Percentiles rank a stretch among this genome's conserved stretches.
Conservation (phyloP, 1,140 invertebrate genomes). For the Pseudomyrmex gracilis region DNA sequence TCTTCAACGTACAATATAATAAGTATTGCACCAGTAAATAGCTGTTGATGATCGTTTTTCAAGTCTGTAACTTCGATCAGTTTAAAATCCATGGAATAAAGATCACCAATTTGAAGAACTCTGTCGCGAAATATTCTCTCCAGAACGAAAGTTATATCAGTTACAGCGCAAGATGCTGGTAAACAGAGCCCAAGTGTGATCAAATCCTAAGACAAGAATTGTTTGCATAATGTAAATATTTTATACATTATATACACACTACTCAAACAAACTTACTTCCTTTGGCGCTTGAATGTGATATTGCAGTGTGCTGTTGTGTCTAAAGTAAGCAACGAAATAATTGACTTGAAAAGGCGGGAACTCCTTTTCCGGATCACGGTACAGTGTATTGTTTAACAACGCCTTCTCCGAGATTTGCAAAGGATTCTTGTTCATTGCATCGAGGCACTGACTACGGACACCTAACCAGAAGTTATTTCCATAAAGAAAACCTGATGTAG, state of each 20-base stretch:
- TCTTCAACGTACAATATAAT: constrained; percentile 59
- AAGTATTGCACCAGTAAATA: constrained; percentile 58
- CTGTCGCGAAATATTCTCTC: constrained; percentile 73
- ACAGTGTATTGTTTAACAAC: constrained; percentile 75
- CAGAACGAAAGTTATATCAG: constrained; percentile 73
- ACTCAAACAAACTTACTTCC: constrained; percentile 77
- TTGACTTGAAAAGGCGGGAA: constrained; percentile 81
- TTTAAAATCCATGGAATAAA: constrained; percentile 76
- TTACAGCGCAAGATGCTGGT: constrained; percentile 76
- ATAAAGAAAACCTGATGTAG: constrained; percentile 82
- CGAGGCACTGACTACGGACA: constrained; percentile 79
- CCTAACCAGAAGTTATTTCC: constrained; percentile 86
- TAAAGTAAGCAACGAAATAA: constrained; percentile 81
- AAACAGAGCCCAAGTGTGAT: constrained; percentile 81
- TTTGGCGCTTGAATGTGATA: constrained; percentile 78
- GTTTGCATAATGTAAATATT: neutral
- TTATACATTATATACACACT: neutral
- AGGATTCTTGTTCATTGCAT: constrained; percentile 71
- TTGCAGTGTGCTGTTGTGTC: constrained; percentile 83
- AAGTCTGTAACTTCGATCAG: constrained; percentile 76
- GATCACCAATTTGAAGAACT: constrained; percentile 70
- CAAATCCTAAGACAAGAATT: constrained; percentile 73
- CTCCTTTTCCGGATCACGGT: constrained; percentile 76
- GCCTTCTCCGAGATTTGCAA: constrained; percentile 68
- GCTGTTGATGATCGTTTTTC: constrained; percentile 74